A percentile compares a stretch with the other conserved stretches of the same genome.
Conservation (phyloP, 2,797 vertebrate genomes). For the Leptodactylus fallax region DNA sequence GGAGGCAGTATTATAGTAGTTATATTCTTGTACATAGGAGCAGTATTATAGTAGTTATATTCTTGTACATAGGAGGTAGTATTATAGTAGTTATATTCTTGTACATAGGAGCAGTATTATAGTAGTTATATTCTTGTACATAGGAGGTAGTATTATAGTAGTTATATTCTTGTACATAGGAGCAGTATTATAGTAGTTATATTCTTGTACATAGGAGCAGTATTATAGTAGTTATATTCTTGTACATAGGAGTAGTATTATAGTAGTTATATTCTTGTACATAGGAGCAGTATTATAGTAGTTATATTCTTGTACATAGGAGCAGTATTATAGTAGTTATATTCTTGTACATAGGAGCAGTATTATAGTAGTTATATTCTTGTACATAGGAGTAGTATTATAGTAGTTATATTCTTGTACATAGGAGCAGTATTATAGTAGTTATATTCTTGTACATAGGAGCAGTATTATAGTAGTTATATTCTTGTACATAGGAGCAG, state of each 20-base stretch:
- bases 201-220: not conserved
- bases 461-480: constrained; percentile 16
- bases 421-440: constrained; percentile 2
- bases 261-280: too few relatives aligned
- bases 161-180: constrained; percentile 1
- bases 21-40: not conserved
- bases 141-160: not conserved
- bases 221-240: constrained; percentile 9
- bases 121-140: constrained; percentile 1
- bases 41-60: not conserved
- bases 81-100: constrained; percentile 4
- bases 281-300: too few relatives aligned
- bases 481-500: not conserved
- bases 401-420: not conserved
- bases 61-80: not conserved
- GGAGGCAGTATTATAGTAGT: not conserved
- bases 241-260: too few relatives aligned
- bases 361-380: too few relatives aligned
- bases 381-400: too few relatives aligned
- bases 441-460: constrained; percentile 10
- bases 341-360: too few relatives aligned
- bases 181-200: constrained; percentile 1
- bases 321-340: too few relatives aligned
- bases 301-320: too few relatives aligned
- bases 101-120: not conserved